A percentile compares a stretch with the other conserved stretches of the same genome.
Conservation (phyloP, 2,888 invertebrate genomes). For the Lacanobia wlatinum region DNA sequence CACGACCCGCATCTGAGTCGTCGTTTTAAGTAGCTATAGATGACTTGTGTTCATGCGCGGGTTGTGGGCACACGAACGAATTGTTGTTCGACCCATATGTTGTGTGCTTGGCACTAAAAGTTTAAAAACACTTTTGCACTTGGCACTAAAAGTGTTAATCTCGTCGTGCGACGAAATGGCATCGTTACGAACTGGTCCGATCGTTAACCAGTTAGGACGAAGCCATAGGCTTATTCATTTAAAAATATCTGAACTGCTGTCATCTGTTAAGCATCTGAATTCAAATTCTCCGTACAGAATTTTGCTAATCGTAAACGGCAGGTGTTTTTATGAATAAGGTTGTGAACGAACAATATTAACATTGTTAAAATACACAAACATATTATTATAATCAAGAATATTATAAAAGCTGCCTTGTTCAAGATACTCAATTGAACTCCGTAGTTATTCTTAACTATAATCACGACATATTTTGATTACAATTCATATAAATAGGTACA, state of each 20-base stretch:
- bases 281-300: background rate
- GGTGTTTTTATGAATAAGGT: background rate
- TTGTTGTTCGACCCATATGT: too few species aligned
- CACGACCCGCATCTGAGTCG: too few species aligned
- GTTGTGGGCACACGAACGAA: too few species aligned
- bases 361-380: conserved; percentile 20
- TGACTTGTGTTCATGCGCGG: too few species aligned
- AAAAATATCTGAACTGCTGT: background rate
- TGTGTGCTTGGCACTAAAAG: too few species aligned
- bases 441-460: conserved; percentile 28
- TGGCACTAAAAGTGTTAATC: too few species aligned
- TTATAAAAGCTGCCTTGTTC: conserved; percentile 49
- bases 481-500: conserved; percentile 5
- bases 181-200: too few species aligned
- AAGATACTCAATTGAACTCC: conserved; percentile 39
- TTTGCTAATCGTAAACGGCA: background rate
- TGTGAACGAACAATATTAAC: background rate
- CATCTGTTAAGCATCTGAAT: too few species aligned
- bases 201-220: too few species aligned
- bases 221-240: background rate
- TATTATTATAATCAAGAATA: conserved; percentile 10
- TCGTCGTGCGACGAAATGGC: too few species aligned
- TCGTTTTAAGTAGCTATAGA: too few species aligned
- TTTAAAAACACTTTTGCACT: too few species aligned
- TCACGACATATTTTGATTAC: conserved; percentile 15